Conservation (phyloP, 1,140 invertebrate genomes). For the Forficula auricularia region DNA sequence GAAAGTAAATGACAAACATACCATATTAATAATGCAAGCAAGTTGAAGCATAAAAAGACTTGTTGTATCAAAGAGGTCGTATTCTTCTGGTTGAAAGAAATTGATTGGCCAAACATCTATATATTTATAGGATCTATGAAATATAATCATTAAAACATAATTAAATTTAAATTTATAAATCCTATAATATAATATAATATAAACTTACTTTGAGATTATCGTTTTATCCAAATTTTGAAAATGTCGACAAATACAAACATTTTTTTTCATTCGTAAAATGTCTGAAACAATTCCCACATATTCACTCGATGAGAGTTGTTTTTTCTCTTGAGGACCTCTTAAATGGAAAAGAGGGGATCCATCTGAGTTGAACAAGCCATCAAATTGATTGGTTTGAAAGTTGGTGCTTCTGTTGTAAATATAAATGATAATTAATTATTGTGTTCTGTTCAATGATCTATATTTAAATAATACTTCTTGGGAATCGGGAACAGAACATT, state of each 20-base stretch:
- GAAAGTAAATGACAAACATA: no score
- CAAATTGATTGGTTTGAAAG: not conserved
- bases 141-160: conserved; percentile 6
- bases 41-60: conserved; percentile 92
- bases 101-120: conserved; percentile 97
- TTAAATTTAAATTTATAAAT: not conserved
- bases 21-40: conserved; percentile 92
- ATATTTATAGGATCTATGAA: conserved; percentile 32
- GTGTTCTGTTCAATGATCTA: no score
- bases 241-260: conserved; percentile 81
- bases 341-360: conserved; percentile 11
- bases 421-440: no score
- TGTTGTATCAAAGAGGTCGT: conserved; percentile 66
- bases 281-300: conserved; percentile 82
- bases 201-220: conserved; percentile 43
- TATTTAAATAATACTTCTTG: no score
- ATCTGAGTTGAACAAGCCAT: no score
- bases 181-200: not conserved
- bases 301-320: conserved; percentile 31
- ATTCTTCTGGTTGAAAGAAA: conserved; percentile 55
- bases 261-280: conserved; percentile 81
- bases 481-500: no score
- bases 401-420: not conserved
- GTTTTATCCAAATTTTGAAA: conserved; percentile 69
- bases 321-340: conserved; percentile 12